Base-by-base conservation (phyloP, 2,797 vertebrate species). In the Cephalopachus bancanus region DNA sequence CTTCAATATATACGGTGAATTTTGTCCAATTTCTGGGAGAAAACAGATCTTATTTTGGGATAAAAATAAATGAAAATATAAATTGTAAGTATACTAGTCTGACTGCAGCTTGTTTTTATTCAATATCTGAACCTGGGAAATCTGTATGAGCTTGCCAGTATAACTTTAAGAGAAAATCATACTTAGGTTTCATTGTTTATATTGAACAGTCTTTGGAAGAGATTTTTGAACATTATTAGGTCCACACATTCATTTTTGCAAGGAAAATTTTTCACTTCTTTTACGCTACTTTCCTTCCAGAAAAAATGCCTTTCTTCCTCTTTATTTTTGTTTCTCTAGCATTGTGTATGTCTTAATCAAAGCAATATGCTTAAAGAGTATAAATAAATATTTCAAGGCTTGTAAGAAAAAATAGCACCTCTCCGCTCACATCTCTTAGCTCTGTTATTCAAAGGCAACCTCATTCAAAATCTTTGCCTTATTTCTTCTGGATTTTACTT, bases 301-400 rank as follows among this genome's bases (percentile, higher is more conserved):
- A 44, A 44, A 44, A 44, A 44, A 44, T 44, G 19, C 14, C 71
- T 89, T 93, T 49, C 64, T 79, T 85, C 75, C 17, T 76, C 7
- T 86, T 95, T 75, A 15, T 22, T 93, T 88, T 91, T 75, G 10
- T 17, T 49, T 95, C 95, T 81, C 81, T 75, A 83, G 55, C 57
- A 89, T 51, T 5, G 17, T 59, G 12, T 51, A 1, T 49, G 65
- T 91, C 81, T 92, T 76, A 94, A 72, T 79, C 88, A 78, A 67
- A 93, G 64, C 62, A 71, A 57, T 49, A 59, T 69, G 16, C 17
- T 17, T 69, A 60, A 71, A 67, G 22, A 85, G 14, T 83, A 74
- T 44, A 30, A 72, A 86, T 24, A 89, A 74, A 83, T 65, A 60
- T 26, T 74, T 81, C 17, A 44, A 83, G 53, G n/a, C 30, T 89